Evolutionary conservation across 2,888 invertebrate species (phyloP).

Genomic region (Ophioninae sp.): DNA sequence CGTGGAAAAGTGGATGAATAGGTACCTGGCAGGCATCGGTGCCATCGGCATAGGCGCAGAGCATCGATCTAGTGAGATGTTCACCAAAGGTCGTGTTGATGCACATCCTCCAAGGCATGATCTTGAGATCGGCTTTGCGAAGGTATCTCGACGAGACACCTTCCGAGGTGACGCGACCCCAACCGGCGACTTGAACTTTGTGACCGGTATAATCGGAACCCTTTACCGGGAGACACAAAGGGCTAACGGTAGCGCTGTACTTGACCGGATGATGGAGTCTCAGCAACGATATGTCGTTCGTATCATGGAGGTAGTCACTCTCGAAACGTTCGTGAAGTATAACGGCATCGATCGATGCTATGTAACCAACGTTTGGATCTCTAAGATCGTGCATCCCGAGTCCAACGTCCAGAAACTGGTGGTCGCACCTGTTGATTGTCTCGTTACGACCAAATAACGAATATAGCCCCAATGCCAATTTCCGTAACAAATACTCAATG

Average conservation of each 20-base stretch:
- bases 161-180: conserved; percentile 81
- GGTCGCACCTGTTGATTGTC: conserved; percentile 55
- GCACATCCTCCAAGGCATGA: conserved; percentile 81
- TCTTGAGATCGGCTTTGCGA: conserved; percentile 81
- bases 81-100: conserved; percentile 71
- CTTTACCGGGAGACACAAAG: conserved; percentile 83
- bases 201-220: conserved; percentile 80
- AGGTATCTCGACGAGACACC: conserved; percentile 81
- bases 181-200: conserved; percentile 83
- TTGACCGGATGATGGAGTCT: conserved; percentile 80
- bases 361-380: conserved; percentile 77
- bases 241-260: conserved; percentile 81
- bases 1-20: not conserved
- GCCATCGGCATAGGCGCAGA: conserved; percentile 85
- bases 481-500: not conserved
- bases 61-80: conserved; percentile 82
- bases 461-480: not conserved
- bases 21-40: conserved; percentile 85
- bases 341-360: conserved; percentile 78
- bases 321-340: conserved; percentile 82
- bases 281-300: conserved; percentile 84
- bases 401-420: conserved; percentile 77
- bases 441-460: not conserved
- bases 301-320: conserved; percentile 82
- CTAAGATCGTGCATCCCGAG: conserved; percentile 82